A percentile compares a stretch with the other conserved stretches of the same genome.
These are phyloP conservation scores for Masticophis lateralis DNA, from an alignment of 2,797 vertebrate genomes.

Conservation along the genomic window DNA sequence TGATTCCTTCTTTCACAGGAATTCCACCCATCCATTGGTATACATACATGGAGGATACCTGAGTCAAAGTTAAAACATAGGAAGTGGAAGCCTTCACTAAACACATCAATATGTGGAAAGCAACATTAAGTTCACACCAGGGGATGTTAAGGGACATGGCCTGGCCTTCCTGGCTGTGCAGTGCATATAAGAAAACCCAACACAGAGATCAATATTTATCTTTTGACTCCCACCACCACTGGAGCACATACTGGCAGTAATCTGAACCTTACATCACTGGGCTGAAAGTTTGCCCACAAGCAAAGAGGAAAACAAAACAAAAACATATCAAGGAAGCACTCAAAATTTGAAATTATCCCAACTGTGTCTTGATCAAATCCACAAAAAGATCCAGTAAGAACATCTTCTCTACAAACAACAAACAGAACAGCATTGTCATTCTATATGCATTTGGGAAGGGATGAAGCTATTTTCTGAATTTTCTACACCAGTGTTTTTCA, in stretches of 20 bases:
- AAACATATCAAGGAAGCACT: not conserved
- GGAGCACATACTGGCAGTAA: not conserved
- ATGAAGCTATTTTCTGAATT: not conserved
- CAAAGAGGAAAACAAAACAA: not conserved
- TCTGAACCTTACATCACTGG: not conserved
- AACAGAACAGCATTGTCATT: not conserved
- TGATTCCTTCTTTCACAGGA: not conserved
- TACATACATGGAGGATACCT: not conserved
- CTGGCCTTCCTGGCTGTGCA: not conserved
- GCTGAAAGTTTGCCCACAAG: not conserved
- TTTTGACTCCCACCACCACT: not conserved
- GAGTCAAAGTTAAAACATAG: not conserved
- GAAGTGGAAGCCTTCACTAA: not conserved
- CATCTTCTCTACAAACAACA: not conserved
- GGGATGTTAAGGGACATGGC: not conserved
- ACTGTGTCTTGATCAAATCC: not conserved
- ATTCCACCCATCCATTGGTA: not conserved
- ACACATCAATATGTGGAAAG: not conserved
- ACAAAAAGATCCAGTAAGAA: not conserved
- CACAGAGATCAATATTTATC: not conserved
- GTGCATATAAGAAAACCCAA: not conserved
- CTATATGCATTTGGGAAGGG: not conserved
- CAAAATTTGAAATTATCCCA: not conserved
- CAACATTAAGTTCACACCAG: not conserved
- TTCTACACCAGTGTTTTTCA: not conserved